These are phyloP conservation scores for Ondatra zibethicus DNA, from an alignment of 2,113 vertebrate species.

Conservation along the genomic window DNA sequence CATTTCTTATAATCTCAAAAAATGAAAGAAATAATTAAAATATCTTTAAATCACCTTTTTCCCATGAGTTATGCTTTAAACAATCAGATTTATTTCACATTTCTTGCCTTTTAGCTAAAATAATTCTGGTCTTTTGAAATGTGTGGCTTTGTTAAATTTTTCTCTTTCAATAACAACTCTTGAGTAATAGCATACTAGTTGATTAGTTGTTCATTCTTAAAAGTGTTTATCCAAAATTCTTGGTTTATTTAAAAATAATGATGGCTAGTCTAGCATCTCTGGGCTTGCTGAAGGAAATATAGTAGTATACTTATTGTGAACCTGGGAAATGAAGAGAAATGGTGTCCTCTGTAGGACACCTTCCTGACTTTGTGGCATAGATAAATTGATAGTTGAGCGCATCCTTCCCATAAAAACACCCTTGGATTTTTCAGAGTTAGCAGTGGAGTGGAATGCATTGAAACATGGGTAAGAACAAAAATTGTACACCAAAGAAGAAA, in stretches of 20 bases:
- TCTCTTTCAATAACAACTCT: conserved; percentile 1
- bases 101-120: neutral
- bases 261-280: conserved; percentile 64
- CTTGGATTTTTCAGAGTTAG: conserved; percentile 81
- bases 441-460: conserved; percentile 72
- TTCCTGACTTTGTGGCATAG: conserved; percentile 82
- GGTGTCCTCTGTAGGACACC: conserved; percentile 80
- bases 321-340: conserved; percentile 85
- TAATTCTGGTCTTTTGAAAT: conserved; percentile 7
- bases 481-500: conserved; percentile 53
- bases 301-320: conserved; percentile 83
- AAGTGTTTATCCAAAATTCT: neutral
- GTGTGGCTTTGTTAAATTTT: neutral
- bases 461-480: conserved; percentile 79
- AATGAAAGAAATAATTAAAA: neutral
- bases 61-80: neutral
- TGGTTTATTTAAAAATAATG: conserved; percentile 54
- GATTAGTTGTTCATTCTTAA: conserved; percentile 13
- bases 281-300: conserved; percentile 83
- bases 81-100: neutral
- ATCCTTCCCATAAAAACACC: conserved; percentile 78
- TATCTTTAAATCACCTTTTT: neutral
- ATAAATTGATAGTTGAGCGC: conserved; percentile 80
- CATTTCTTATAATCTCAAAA: neutral
- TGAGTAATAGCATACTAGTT: neutral